These are phyloP conservation scores for Graptemys geographica DNA, from an alignment of 2,797 vertebrate genomes.

Conservation along the genomic window DNA sequence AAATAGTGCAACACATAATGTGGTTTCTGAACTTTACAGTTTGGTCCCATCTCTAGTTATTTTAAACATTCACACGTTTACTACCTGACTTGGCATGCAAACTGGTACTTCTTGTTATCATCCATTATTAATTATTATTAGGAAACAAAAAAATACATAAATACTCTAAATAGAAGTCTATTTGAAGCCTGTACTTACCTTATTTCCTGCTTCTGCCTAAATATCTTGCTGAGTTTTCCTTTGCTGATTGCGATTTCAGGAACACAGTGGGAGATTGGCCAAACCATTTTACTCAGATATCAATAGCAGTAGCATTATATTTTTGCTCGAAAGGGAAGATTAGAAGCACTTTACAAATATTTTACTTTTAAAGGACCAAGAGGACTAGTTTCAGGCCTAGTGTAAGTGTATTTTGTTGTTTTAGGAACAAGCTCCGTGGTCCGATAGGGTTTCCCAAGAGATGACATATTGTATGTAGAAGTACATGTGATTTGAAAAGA, in stretches of 20 bases:
- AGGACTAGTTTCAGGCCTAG: not conserved
- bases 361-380: not conserved
- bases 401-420: not conserved
- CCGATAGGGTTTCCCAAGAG: not conserved
- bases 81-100: not conserved
- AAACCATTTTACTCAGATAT: not conserved
- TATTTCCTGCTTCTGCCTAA: not conserved
- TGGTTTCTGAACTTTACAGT: not conserved
- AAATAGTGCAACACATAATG: not conserved
- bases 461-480: not conserved
- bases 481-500: not conserved
- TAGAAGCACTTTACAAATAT: not conserved
- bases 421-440: not conserved
- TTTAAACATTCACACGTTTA: not conserved
- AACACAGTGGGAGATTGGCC: not conserved
- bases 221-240: not conserved
- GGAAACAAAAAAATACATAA: not conserved
- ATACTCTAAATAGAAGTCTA: not conserved
- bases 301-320: not conserved
- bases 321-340: not conserved
- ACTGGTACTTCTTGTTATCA: not conserved
- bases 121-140: not conserved
- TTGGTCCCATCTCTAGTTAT: accelerated
- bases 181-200: not conserved
- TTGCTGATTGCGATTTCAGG: not conserved